A percentile compares a stretch with the other conserved stretches of the same genome.
These are phyloP conservation scores for Neuroterus valhalla DNA, from an alignment of 1,140 invertebrate genomes.

Conservation along the genomic window DNA sequence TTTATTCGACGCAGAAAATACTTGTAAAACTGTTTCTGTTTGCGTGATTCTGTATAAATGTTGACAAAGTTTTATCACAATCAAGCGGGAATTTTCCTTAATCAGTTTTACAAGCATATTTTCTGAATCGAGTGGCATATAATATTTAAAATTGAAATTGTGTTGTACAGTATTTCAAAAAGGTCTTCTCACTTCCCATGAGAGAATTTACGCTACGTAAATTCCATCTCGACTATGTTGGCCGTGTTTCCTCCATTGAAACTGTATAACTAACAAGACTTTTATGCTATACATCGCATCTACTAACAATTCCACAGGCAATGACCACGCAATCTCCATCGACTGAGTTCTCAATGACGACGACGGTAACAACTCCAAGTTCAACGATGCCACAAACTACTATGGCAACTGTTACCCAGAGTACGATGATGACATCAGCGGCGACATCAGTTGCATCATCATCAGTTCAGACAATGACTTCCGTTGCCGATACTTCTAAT, in stretches of 20 bases:
- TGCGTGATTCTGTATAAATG: no score
- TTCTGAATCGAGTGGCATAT: constrained; percentile 33
- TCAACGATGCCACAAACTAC: constrained; percentile 33
- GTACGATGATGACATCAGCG: constrained; percentile 30
- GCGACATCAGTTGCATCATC: not conserved
- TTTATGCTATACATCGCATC: constrained; percentile 69
- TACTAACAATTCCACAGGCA: constrained; percentile 74
- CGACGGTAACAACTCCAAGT: constrained; percentile 33
- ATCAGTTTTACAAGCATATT: no score
- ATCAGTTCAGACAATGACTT: constrained; percentile 39
- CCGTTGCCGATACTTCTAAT: constrained; percentile 38
- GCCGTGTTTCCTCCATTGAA: constrained; percentile 39
- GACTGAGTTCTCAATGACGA: constrained; percentile 50
- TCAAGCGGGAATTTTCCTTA: no score
- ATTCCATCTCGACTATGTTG: constrained; percentile 1
- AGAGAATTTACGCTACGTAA: not conserved
- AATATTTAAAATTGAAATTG: constrained; percentile 6
- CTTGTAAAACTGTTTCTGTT: no score
- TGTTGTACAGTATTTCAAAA: not conserved
- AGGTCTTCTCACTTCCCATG: no score
- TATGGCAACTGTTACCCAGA: constrained; percentile 24
- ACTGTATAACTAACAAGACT: constrained; percentile 69
- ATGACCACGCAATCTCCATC: constrained; percentile 54
- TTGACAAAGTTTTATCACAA: no score
- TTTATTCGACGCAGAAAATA: no score